Evolutionary conservation across 1,140 invertebrate genomes (phyloP), one percentile per base, ranked within the genome.

Genomic region (Andricus grossulariae): DNA sequence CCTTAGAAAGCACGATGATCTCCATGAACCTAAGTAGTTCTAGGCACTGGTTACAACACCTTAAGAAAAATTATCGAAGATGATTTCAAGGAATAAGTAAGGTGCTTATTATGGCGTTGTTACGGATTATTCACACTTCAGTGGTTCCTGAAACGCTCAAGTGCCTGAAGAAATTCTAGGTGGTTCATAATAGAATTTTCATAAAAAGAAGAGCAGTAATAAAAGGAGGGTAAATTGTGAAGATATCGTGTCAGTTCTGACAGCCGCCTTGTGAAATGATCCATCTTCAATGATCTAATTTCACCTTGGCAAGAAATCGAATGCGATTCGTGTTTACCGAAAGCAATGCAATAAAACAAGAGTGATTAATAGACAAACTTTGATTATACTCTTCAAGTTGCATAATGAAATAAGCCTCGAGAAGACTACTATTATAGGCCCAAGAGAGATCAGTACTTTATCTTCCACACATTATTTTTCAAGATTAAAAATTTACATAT

Each of bases 81-180:
- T 5, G 57, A 66, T 45, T 66, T 39, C 15, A 45, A 66, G 60
- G 25, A 66, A 39, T 45, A 66, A 16, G 18, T 49, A 71, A 49
- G 39, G 49, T 50, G n/a, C 72, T 74, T 74, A 74, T 74, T 74
- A 74, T 55, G 50, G 73, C 19, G 73, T 49, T 74, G 52, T 74
- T 74, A 74, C 19, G 52, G 55, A 74, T 74, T 74, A 71, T 70
- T 70, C 57, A 75, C 74, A 52, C 60, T 75, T 70, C 21, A 75
- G 70, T 52, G 66, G 57, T 74, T 60, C 54, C 32, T 57, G 50
- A 18, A 39, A 74, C 57, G 25, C 45, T 66, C 13, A 66, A 66
- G 12, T 66, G 60, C 60, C 60, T 66, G 15, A 39, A 66, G 32
- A 39, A 16, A 39, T 32, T 60, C 8, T 32, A 57, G 55, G 60